Evolutionary conservation across 2,797 vertebrate species (phyloP).

Genomic region (Hydrophis major): DNA sequence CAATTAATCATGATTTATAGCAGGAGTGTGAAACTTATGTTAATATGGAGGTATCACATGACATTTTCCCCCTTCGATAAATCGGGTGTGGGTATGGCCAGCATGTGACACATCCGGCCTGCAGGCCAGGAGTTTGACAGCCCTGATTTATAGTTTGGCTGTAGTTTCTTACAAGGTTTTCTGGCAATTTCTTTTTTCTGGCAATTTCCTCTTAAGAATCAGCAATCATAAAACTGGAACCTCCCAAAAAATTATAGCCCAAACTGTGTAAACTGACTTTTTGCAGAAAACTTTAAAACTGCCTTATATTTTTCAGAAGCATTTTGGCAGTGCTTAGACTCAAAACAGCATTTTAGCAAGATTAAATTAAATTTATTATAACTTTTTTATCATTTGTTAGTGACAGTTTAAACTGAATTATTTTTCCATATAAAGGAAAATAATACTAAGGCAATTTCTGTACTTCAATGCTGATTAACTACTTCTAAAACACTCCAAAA

Average conservation of each 20-base stretch:
- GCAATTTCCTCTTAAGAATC: conserved; percentile 8
- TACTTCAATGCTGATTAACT: conserved; percentile 9
- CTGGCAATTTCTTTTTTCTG: neutral
- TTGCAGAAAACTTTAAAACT: neutral
- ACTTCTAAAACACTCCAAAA: conserved; percentile 1
- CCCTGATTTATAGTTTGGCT: conserved; percentile 17
- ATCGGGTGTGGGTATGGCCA: too few relatives aligned
- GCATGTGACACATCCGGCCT: too few relatives aligned
- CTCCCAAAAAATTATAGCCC: neutral
- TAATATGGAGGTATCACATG: too few relatives aligned
- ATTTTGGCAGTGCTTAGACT: neutral
- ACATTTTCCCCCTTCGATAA: too few relatives aligned
- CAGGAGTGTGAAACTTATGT: too few relatives aligned
- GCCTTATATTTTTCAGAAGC: neutral
- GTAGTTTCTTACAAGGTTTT: conserved; percentile 1
- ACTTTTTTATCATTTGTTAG: conserved; percentile 28
- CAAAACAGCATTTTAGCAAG: neutral
- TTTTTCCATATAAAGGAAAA: neutral
- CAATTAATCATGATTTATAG: conserved; percentile 21
- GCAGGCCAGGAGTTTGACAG: too few relatives aligned
- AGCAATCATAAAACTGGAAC: neutral
- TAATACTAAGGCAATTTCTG: neutral
- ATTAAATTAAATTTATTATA: neutral
- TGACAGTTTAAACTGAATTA: neutral
- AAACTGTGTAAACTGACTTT: conserved; percentile 4